Base-by-base conservation (phyloP, 2,888 invertebrate species). In the Abscondita cerata region DNA sequence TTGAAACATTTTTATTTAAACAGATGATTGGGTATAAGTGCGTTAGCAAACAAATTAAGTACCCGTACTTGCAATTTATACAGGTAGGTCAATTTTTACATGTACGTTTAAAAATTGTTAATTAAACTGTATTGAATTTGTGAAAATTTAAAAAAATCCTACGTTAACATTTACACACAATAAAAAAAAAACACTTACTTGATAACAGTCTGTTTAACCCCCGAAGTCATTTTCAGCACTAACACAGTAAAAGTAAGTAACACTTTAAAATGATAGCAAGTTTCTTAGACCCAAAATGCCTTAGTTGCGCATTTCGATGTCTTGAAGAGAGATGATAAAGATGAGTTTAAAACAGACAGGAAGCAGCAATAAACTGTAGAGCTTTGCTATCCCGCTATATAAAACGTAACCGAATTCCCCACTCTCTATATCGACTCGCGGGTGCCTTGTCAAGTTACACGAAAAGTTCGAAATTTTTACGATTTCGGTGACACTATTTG, bases 191-290 rank as follows among this genome's bases (percentile, higher is more conserved):
- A 59, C 66, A 81, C 83, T 82, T 80, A 83, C 83, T 83, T 83
- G 72, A 83, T 83, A 61, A 83, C 83, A 15, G 83, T 83, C 68
- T 83, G 83, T 73, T 83, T 83, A 76, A 83, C 82, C 66, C 82
- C 81, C 70, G 82, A 83, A 58, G 83, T 83, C 83, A 83, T 83
- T 62, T 64, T 68, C 56, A 48, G 47, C 46, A 48, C 64, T 51
- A 13, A 52, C 52, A 48, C 60, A 52, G n/a, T n/a, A n/a, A n/a
- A n/a, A n/a, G n/a, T n/a, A n/a, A 56, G 25, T 47, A 57, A 25
- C 64, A 64, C 62, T 62, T 47, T 47, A 4, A 4, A 25, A 25
- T n/a, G n/a, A 25, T 25, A 6, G 25, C 2, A 25, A 25, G 25
- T 25, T 25, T 25, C 2, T 25, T 4, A 25, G 25, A 25, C 2